Evolutionary conservation across 2,797 vertebrate species (phyloP).

Genomic region (Muscicapa striata): DNA sequence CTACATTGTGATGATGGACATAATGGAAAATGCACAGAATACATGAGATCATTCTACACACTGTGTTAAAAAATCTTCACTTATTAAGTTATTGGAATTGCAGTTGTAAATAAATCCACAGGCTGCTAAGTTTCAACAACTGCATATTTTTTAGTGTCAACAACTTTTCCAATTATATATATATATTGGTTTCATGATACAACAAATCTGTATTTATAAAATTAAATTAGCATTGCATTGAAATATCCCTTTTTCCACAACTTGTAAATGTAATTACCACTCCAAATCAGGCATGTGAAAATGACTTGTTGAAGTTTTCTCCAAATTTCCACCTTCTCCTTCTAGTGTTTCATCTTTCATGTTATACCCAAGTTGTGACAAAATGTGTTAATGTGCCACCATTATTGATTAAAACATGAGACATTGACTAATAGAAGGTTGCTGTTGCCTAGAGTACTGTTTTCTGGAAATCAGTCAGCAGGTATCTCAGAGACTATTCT

Average conservation of each 20-base stretch:
- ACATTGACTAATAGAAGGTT: neutral
- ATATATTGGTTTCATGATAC: neutral
- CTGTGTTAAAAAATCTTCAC: neutral
- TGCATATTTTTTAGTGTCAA: neutral
- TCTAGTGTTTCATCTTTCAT: neutral
- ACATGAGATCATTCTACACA: neutral
- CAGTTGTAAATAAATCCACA: neutral
- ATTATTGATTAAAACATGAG: neutral
- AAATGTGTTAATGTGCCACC: neutral
- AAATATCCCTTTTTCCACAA: slow-evolving; percentile 1
- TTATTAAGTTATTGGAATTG: neutral
- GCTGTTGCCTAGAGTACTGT: neutral
- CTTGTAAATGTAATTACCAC: neutral
- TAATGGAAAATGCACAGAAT: neutral
- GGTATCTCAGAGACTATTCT: neutral
- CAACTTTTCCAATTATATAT: neutral
- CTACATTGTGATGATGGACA: neutral
- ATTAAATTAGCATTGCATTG: neutral
- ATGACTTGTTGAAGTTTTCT: neutral
- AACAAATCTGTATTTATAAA: slow-evolving; percentile 1
- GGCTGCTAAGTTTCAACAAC: neutral
- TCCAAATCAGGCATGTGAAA: neutral
- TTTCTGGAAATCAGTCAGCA: neutral
- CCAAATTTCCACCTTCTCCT: neutral
- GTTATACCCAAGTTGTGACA: neutral